Evolutionary conservation across 1,140 invertebrate species (phyloP).

Genomic region (Colletes gigas): DNA sequence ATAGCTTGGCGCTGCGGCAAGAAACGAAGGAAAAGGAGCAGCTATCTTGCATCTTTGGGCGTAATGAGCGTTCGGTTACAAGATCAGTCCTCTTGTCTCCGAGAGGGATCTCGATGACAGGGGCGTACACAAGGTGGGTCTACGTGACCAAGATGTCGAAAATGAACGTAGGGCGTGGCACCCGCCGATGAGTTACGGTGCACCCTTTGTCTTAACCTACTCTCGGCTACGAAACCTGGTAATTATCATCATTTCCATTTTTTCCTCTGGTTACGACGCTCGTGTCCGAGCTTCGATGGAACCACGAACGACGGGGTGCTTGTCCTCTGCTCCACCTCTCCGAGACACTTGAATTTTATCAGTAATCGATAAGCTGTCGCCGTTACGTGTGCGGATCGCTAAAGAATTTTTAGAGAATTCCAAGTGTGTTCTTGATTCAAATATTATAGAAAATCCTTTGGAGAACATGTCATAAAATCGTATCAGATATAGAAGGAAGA

Average conservation of each 20-base stretch:
- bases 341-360: background rate
- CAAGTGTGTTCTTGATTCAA: background rate
- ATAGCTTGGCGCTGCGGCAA: background rate
- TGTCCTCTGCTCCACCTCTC: constrained; percentile 7
- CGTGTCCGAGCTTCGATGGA: background rate
- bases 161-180: constrained; percentile 53
- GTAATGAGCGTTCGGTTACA: constrained; percentile 57
- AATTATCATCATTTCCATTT: constrained; percentile 61
- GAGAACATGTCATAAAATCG: no score
- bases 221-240: constrained; percentile 7
- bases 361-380: background rate
- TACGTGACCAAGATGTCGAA: constrained; percentile 60
- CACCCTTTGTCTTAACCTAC: constrained; percentile 52
- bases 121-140: constrained; percentile 30
- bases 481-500: background rate
- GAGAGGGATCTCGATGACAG: constrained; percentile 46
- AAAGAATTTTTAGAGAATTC: background rate
- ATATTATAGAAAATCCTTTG: no score
- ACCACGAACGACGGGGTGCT: constrained; percentile 17
- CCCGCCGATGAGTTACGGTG: constrained; percentile 61
- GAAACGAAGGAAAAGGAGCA: background rate
- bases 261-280: background rate
- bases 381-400: background rate
- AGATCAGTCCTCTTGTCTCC: constrained; percentile 39
- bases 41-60: constrained; percentile 38